Evolutionary conservation across 2,797 vertebrate genomes (phyloP).

Genomic region (Peromyscus nudipes): DNA sequence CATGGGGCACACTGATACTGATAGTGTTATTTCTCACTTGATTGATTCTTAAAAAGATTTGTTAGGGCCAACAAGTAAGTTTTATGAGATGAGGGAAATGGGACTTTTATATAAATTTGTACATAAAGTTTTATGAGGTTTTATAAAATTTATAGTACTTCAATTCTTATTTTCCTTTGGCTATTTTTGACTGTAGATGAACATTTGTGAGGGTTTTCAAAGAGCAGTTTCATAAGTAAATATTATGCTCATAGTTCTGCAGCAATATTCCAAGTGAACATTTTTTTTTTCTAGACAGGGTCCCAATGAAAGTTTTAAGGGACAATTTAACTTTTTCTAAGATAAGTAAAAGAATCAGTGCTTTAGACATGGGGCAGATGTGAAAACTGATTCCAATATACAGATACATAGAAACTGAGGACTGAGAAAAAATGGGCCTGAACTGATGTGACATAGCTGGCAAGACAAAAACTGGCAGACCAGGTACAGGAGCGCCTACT

Average conservation of each 20-base stretch:
- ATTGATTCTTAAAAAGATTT: slow-evolving; percentile 57
- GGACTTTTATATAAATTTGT: slow-evolving; percentile 7
- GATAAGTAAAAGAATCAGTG: slow-evolving; percentile 16
- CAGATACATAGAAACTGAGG: neutral
- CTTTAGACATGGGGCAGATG: neutral
- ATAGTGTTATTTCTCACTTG: slow-evolving; percentile 63
- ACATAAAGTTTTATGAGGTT: neutral
- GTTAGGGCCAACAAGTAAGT: neutral
- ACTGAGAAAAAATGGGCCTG: neutral
- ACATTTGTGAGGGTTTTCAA: neutral
- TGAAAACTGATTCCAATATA: neutral
- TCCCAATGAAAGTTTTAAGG: slow-evolving; percentile 7
- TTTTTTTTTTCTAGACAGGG: neutral
- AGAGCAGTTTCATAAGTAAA: slow-evolving; percentile 43
- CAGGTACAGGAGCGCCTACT: neutral
- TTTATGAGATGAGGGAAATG: slow-evolving; percentile 38
- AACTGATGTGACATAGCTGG: neutral
- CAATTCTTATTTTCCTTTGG: slow-evolving; percentile 45
- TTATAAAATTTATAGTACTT: slow-evolving; percentile 43
- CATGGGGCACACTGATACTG: neutral
- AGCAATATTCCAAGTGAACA: neutral
- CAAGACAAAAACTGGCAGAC: neutral
- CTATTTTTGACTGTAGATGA: slow-evolving; percentile 16
- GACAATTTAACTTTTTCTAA: slow-evolving; percentile 39
- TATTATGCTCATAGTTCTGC: neutral